Evolutionary conservation across 2,797 vertebrate genomes (phyloP).

Genomic region (Melanotaenia maccullochi): DNA sequence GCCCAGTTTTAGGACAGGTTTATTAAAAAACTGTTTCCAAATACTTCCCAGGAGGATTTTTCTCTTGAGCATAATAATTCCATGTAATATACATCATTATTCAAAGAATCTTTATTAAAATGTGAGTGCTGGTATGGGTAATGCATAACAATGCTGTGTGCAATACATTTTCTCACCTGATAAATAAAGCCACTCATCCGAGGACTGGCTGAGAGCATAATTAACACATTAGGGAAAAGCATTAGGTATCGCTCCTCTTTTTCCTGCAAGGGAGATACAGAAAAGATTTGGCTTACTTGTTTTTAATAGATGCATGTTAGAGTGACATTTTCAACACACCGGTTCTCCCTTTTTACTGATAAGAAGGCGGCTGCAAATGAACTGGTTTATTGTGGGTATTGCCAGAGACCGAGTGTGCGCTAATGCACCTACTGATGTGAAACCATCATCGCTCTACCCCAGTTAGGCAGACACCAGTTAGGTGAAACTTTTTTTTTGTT

Average conservation of each 20-base stretch:
- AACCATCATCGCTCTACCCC: neutral
- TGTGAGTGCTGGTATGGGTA: neutral
- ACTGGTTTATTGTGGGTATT: neutral
- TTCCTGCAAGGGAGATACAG: slow-evolving; percentile 82
- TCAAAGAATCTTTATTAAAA: fast-evolving
- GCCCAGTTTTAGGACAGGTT: neutral
- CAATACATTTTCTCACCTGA: slow-evolving; percentile 84
- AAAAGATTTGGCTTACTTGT: neutral
- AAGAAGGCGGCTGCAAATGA: neutral
- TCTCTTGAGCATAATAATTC: neutral
- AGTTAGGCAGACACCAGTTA: neutral
- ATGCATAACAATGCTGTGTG: neutral
- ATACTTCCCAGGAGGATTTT: neutral
- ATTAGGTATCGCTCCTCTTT: slow-evolving; percentile 96
- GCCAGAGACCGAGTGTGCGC: neutral
- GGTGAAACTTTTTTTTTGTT: neutral
- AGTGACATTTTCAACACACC: neutral
- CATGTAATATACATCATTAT: neutral
- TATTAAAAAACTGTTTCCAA: neutral
- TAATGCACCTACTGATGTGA: neutral
- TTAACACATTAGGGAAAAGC: slow-evolving; percentile 91
- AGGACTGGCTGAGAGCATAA: slow-evolving; percentile 95
- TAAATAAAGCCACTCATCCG: slow-evolving; percentile 99
- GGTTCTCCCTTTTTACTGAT: neutral
- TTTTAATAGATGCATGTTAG: neutral